Evolutionary conservation across 2,888 invertebrate genomes (phyloP), one percentile per base, ranked within the genome.

Genomic region (Cryptocephalus moraei): DNA sequence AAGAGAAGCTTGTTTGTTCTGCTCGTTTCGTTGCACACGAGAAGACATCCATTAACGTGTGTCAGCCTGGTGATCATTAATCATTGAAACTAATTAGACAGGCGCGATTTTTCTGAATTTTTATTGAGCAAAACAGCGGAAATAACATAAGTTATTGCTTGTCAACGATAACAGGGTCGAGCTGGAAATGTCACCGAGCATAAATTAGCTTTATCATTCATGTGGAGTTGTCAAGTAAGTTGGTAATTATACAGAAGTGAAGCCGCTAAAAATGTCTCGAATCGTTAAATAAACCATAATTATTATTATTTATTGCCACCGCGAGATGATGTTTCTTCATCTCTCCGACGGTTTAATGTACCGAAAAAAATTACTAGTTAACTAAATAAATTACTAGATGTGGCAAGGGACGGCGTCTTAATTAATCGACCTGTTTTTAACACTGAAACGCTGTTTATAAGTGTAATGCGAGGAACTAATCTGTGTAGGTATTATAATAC

Each of bases 191-290:
- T 65, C 65, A 65, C 54, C 53, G 51, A 51, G 55, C 57, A 60
- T 66, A 66, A 66, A 65, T 66, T 62, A 61, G 57, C 57, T 63
- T 65, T 66, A 62, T 62, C 60, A 58, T 49, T 54, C 53, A 55
- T 48, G 56, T 51, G 53, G 51, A 55, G 52, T 54, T 59, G 57
- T 60, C 58, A 59, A 55, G 56, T 58, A 61, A 62, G 58, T 58
- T 55, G 54, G 56, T 61, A 60, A 62, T 62, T 62, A 60, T 56
- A 55, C 51, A 49, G 58, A 56, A 58, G 57, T 56, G 53, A 55
- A 59, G 54, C 54, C 55, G 53, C 58, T 59, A 59, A 59, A 56
- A 59, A 53, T 55, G 52, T 55, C 56, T 53, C 49, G 48, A 52
- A 51, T 58, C 50, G 50, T 53, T 54, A 58, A 59, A 58, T 56